These are phyloP conservation scores for Ptyas mucosa DNA, from an alignment of 2,113 vertebrate species.

Conservation along the genomic window DNA sequence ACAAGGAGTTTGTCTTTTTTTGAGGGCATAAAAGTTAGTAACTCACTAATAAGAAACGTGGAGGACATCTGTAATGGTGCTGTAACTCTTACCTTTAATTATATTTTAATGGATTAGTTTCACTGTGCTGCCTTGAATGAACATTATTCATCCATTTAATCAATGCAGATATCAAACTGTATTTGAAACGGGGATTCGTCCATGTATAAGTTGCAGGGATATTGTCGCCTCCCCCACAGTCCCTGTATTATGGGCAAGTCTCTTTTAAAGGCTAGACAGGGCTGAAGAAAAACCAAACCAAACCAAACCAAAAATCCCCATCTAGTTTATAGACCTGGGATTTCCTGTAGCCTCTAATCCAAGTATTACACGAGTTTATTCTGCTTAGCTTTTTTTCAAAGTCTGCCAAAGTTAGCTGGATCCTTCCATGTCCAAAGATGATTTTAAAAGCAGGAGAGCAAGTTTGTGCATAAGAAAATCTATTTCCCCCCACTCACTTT, in stretches of 20 bases:
- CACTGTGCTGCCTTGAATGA: not conserved
- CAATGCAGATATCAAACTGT: not conserved
- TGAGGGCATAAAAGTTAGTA: not conserved
- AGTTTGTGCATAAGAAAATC: not conserved
- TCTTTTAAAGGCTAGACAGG: not conserved
- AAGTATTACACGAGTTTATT: not conserved
- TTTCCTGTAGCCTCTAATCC: not conserved
- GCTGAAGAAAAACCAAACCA: not conserved
- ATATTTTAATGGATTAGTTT: not conserved
- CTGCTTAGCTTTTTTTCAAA: not conserved
- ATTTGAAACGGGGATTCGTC: not conserved
- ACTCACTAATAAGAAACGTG: not conserved
- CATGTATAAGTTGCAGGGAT: not conserved
- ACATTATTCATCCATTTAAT: not conserved
- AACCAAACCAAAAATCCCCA: not conserved
- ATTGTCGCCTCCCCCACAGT: not conserved
- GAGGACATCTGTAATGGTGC: not conserved
- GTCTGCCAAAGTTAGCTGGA: not conserved
- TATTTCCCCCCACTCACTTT: fast-evolving
- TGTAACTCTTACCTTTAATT: not conserved
- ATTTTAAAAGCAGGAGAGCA: not conserved
- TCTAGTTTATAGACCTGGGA: not conserved
- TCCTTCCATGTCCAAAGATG: not conserved
- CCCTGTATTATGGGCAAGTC: not conserved
- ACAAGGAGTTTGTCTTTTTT: not conserved